Evolutionary conservation across 2,113 vertebrate genomes (phyloP), one percentile per base, ranked within the genome.

Genomic region (Notothenia coriiceps): DNA sequence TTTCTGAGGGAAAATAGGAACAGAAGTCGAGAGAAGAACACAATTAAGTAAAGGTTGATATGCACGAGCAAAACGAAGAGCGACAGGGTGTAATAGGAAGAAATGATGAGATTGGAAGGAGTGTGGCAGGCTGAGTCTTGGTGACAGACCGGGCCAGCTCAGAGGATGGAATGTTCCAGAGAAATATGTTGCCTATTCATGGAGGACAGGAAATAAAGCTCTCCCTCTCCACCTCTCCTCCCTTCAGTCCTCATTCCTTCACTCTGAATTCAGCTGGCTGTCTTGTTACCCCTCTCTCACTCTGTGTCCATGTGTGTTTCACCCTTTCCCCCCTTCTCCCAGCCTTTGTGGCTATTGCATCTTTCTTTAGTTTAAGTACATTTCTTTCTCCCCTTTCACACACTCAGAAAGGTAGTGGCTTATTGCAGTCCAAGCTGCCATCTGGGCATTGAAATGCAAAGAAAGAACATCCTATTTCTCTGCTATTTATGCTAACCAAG

Each of bases 101-200:
- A 87, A 77, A 81, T 52, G 50, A 47, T 70, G 68, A 75, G 74
- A 89, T 68, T 62, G 79, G 87, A 80, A 83, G 85, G 83, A 90
- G 80, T 90, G 70, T 90, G 87, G 87, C 80, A 89, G 75, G 77
- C 81, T 50, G 83, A 81, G 77, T 88, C 84, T 82, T 88, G 78
- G 89, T 91, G 88, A 90, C 89, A 88, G 77, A 82, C 85, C n/a
- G 51, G 77, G 79, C 83, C 77, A 86, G 86, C 88, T 87, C 82
- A 82, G 78, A 85, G 85, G 83, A 84, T 88, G 89, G 92, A 93
- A 92, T 92, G 90, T 92, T 92, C 91, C 86, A 87, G 65, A 89
- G 70, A 90, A 92, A 93, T 90, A 92, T 92, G 88, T 64, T 85
- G 88, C 89, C 83, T 91, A 91, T 89, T 93, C 91, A 91, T 79